Evolutionary conservation across 2,113 vertebrate species (phyloP).

Genomic region (Hassar affinis): DNA sequence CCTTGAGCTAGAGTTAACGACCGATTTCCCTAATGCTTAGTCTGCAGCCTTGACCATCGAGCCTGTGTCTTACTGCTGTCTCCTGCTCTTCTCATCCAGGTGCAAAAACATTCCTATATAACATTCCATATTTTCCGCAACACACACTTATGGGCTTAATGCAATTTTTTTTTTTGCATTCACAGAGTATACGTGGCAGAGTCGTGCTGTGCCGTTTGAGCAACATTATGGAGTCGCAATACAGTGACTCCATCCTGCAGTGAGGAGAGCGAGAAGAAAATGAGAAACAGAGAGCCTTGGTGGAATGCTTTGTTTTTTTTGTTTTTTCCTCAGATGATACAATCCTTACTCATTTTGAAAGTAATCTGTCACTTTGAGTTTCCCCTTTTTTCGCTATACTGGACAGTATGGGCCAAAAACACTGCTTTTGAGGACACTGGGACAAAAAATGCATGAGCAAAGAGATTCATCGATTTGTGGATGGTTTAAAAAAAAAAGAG

Average conservation of each 20-base stretch:
- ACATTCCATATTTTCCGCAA: neutral
- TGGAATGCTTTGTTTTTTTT: neutral
- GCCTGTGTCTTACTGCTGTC: constrained; percentile 15
- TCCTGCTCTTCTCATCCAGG: constrained; percentile 55
- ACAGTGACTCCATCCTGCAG: neutral
- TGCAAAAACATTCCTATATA: constrained; percentile 38
- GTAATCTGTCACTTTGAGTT: constrained; percentile 44
- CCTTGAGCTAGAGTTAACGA: neutral
- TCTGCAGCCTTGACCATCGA: neutral
- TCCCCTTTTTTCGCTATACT: neutral
- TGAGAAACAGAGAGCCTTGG: neutral
- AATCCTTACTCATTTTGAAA: constrained; percentile 35
- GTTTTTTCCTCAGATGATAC: constrained; percentile 34
- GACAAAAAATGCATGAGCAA: constrained; percentile 10
- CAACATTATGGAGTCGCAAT: neutral
- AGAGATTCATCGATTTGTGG: neutral
- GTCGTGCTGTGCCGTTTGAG: neutral
- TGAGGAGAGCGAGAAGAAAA: neutral
- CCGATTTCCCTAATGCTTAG: neutral
- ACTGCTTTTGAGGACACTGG: neutral
- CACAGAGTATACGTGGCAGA: neutral
- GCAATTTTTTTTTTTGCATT: neutral
- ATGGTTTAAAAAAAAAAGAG: neutral
- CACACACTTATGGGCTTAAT: neutral
- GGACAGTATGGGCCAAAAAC: neutral